Percentiles rank a stretch among this genome's conserved stretches.
These are phyloP conservation scores for Globodera rostochiensis DNA, from an alignment of 1,140 invertebrate genomes.

Conservation along the genomic window DNA sequence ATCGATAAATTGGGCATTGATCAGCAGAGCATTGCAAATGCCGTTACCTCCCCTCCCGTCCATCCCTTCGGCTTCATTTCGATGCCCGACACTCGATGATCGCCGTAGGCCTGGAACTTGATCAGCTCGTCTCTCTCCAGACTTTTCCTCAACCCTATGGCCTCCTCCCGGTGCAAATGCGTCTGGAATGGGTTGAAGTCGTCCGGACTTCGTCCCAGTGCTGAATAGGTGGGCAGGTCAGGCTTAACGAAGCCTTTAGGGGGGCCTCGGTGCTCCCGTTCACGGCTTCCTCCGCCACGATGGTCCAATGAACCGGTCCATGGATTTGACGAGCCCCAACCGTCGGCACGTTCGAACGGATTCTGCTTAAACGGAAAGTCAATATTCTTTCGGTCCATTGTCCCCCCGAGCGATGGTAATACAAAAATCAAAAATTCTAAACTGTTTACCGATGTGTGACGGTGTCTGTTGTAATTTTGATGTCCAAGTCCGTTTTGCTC, in stretches of 20 bases:
- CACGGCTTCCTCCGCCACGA: background rate
- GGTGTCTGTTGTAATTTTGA: background rate
- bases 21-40: background rate
- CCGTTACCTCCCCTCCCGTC: slow-evolving; percentile 56
- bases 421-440: background rate
- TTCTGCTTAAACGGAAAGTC: background rate
- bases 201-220: slow-evolving; percentile 43
- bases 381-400: background rate
- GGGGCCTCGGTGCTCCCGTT: slow-evolving; percentile 1
- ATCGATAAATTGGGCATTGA: too few relatives aligned
- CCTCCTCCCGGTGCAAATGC: slow-evolving; percentile 35
- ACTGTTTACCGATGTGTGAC: background rate
- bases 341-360: slow-evolving; percentile 9
- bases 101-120: slow-evolving; percentile 61
- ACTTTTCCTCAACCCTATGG: slow-evolving; percentile 26
- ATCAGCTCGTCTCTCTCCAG: slow-evolving; percentile 44
- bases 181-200: slow-evolving; percentile 53
- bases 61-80: slow-evolving; percentile 57
- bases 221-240: slow-evolving; percentile 42
- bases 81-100: slow-evolving; percentile 61
- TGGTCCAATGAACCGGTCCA: slow-evolving; percentile 22
- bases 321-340: slow-evolving; percentile 14
- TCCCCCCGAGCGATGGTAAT: background rate
- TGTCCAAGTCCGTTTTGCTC: background rate
- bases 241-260: slow-evolving; percentile 23